These are phyloP conservation scores for Lumbricus terrestris DNA, from an alignment of 2,888 invertebrate species.

Conservation along the genomic window DNA sequence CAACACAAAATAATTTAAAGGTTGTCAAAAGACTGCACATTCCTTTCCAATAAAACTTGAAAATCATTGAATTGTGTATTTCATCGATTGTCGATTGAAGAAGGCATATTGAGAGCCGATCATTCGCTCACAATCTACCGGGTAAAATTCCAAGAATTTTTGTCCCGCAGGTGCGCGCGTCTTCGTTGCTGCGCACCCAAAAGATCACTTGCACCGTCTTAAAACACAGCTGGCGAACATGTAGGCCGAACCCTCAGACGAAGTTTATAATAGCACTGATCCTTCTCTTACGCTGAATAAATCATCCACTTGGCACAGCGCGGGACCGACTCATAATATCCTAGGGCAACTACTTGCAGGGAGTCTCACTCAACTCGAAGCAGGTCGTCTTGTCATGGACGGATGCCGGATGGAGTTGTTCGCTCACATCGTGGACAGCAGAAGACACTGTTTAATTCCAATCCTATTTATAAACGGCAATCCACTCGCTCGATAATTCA, in stretches of 20 bases:
- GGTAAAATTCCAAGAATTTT: neutral
- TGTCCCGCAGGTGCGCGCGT: neutral
- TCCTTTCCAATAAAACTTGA: neutral
- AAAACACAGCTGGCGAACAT: neutral
- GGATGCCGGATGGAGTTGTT: slow-evolving; percentile 3
- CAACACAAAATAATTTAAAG: neutral
- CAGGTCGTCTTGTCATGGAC: neutral
- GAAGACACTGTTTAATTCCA: neutral
- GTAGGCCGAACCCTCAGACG: neutral
- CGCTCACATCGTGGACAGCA: neutral
- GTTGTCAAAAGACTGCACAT: neutral
- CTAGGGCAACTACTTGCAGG: neutral
- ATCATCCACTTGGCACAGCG: neutral
- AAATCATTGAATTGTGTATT: neutral
- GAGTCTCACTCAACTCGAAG: neutral
- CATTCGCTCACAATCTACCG: neutral
- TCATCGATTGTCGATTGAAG: neutral
- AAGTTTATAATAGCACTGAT: neutral
- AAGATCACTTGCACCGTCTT: neutral
- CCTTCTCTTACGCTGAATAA: neutral
- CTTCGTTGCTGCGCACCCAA: neutral
- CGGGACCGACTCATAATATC: neutral
- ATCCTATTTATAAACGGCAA: neutral
- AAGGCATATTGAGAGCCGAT: neutral
- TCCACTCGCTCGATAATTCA: neutral